Percentiles rank a stretch among this genome's conserved stretches.
These are phyloP conservation scores for Hedya salicella DNA, from an alignment of 2,888 invertebrate species.

Conservation along the genomic window DNA sequence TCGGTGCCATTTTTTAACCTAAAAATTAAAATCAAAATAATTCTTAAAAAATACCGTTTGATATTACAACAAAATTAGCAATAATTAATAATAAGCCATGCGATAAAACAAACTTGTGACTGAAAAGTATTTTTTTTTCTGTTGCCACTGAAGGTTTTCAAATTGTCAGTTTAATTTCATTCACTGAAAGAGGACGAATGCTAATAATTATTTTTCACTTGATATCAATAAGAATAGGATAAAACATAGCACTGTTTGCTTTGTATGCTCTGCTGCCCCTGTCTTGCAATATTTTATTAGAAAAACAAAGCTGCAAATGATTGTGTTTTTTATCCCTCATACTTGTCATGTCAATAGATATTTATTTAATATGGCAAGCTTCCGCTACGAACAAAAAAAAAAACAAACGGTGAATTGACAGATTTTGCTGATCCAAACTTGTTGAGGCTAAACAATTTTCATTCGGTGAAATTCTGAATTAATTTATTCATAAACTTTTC, in stretches of 20 bases:
- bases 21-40: background rate
- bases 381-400: background rate
- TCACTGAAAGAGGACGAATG: too few species aligned
- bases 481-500: background rate
- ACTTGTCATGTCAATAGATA: too few species aligned
- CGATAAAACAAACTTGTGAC: background rate
- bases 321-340: too few species aligned
- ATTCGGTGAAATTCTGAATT: background rate
- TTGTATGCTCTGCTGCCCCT: too few species aligned
- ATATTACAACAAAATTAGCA: conserved; percentile 8
- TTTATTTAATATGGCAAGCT: background rate
- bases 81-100: background rate
- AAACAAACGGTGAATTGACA: conserved; percentile 20
- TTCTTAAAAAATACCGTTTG: too few species aligned
- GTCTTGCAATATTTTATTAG: too few species aligned
- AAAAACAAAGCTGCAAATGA: too few species aligned
- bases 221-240: too few species aligned
- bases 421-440: conserved; percentile 14
- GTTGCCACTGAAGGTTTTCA: too few species aligned
- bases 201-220: too few species aligned
- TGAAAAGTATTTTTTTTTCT: background rate
- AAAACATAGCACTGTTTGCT: too few species aligned
- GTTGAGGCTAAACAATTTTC: background rate
- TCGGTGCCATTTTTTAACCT: conserved; percentile 8
- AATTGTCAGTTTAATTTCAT: too few species aligned